Conservation (phyloP, 1,140 invertebrate genomes). For the Pentalonia nigronervosa region DNA sequence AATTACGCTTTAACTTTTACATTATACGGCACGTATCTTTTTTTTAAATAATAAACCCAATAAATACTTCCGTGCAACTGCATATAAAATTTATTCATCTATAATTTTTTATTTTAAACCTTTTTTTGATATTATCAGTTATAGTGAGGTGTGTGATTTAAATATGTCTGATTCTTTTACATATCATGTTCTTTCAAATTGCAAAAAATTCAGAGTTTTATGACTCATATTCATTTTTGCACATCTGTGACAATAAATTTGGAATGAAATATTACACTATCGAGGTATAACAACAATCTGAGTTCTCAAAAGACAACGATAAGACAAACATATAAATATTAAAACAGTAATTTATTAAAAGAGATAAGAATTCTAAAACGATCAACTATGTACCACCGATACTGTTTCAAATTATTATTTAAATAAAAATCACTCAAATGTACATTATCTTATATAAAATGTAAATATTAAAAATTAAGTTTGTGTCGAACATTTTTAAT, state of each 20-base stretch:
- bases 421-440: too few species aligned
- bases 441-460: too few species aligned
- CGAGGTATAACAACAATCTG: not conserved
- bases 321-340: not conserved
- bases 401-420: too few species aligned
- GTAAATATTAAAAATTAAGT: too few species aligned
- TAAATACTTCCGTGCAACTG: not conserved
- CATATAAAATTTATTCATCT: not conserved
- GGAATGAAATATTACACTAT: too few species aligned
- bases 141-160: not conserved
- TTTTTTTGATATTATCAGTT: not conserved
- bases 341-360: not conserved
- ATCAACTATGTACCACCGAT: not conserved
- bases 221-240: too few species aligned
- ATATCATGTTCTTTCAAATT: too few species aligned
- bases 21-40: not conserved
- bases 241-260: too few species aligned
- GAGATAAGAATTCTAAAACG: not conserved
- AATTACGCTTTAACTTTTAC: not conserved
- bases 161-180: not conserved
- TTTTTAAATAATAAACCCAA: not conserved
- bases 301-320: not conserved
- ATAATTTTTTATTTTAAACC: not conserved
- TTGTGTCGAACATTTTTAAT: not conserved
- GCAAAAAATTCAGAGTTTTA: too few species aligned